Conservation (phyloP, 2,113 vertebrate genomes). For the Bos javanicus region DNA sequence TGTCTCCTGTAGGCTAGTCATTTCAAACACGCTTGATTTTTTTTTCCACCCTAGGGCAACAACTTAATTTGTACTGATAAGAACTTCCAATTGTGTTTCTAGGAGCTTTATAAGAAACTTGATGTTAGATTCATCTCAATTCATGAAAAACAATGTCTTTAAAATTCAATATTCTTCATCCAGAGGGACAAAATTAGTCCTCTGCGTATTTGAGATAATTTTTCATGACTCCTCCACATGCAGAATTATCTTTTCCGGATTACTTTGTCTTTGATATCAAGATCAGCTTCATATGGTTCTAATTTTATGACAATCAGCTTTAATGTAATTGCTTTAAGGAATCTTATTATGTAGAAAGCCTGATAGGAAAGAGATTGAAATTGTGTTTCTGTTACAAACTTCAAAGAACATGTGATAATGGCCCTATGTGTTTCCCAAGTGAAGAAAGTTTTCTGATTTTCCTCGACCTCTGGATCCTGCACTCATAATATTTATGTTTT, state of each 20-base stretch:
- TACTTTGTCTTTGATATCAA: conserved; percentile 66
- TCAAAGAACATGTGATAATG: conserved; percentile 6
- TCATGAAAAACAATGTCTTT: conserved; percentile 46
- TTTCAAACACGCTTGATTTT: conserved; percentile 43
- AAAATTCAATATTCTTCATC: conserved; percentile 55
- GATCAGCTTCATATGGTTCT: conserved; percentile 49
- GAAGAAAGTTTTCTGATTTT: conserved; percentile 23
- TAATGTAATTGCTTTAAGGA: conserved; percentile 69
- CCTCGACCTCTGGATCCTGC: not conserved
- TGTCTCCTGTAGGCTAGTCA: conserved; percentile 22
- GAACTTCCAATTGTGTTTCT: conserved; percentile 48
- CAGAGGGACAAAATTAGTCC: conserved; percentile 14
- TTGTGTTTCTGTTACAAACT: not conserved
- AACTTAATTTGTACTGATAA: conserved; percentile 58
- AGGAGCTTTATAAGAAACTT: conserved; percentile 27
- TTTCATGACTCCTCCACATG: conserved; percentile 47
- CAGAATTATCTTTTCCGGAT: conserved; percentile 46
- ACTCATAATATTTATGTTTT: conserved; percentile 36
- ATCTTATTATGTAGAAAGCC: conserved; percentile 57
- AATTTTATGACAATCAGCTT: conserved; percentile 63
- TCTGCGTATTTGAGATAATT: conserved; percentile 42
- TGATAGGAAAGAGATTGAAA: conserved; percentile 50
- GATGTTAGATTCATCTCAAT: conserved; percentile 29
- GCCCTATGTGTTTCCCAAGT: not conserved
- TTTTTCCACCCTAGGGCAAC: conserved; percentile 41